Base-by-base conservation (phyloP, 2,797 vertebrate genomes). In the Poeciliopsis infans region DNA sequence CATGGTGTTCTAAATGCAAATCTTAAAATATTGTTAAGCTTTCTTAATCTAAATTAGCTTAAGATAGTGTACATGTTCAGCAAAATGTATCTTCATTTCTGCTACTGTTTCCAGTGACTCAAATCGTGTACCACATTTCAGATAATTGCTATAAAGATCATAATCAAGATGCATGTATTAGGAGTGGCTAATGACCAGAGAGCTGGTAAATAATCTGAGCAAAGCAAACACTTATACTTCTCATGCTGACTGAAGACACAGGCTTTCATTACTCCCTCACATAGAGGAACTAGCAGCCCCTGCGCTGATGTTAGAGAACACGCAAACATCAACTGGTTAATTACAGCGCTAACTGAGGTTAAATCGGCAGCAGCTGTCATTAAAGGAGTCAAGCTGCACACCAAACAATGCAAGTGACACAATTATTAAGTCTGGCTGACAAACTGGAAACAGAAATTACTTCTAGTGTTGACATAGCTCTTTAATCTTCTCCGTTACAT, bases 361-460 rank as follows among this genome's bases (percentile, higher is more conserved):
- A 90, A 93, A 93, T 90, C 85, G 70, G 87, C 80, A 84, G 87
- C 81, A 82, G 85, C 88, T 86, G 86, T 91, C 91, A 91, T 93
- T 91, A 94, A 86, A 72, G 78, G 85, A 86, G 89, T 82, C 78
- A 66, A 90, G 84, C 83, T 71, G 55, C 80, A 53, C 87, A 79
- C 84, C 86, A 77, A 82, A 83, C 82, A 86, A 79, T 23, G 43
- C 46, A 36, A 87, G 79, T 91, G 93, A 91, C 91, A 90, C 72
- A 39, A 93, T 91, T 91, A 94, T 94, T 94, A 88, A 87, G 79
- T 91, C 78, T 77, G 82, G 71, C 87, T 91, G 92, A 91, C 85
- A 92, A 92, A 92, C 66, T 78, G 55, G 83, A 89, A 87, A 85
- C 83, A 84, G 78, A 85, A 78, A 83, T 86, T 81, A 83, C 88